Evolutionary conservation across 2,888 invertebrate species (phyloP), one percentile per base, ranked within the genome.

Genomic region (Hyalella azteca): DNA sequence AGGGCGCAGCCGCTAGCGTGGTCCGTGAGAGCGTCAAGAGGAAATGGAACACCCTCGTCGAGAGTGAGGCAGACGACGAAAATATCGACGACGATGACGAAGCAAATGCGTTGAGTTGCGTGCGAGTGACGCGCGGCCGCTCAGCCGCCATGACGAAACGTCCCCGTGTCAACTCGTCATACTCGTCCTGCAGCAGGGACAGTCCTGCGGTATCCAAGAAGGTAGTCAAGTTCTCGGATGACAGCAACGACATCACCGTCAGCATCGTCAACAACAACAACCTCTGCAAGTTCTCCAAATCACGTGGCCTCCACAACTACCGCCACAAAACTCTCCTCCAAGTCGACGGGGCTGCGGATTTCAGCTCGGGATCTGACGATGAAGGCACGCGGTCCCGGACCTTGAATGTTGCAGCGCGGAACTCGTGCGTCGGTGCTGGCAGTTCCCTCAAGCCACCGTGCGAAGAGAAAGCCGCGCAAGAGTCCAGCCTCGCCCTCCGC

Each of bases 311-410:
- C 29, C 84, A 82, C 54, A 79, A 80, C 19, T 82, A 81, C 54
- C 78, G 81, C 26, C 83, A 80, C 73, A 83, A 83, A 75, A 85
- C 82, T 81, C 88, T 91, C 66, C 86, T 90, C 11, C 91, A 91
- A 87, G 90, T 91, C 0, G 91, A 91, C 86, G 91, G 91, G 1
- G 88, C 89, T 60, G 89, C 88, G 66, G 90, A 91, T 87, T 87
- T 87, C 79, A 90, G 90, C 84, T 88, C 89, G 3, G 88, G 88
- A 36, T 88, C 88, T 40, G 86, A 86, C 77, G 80, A 85, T 15
- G 81, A 81, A 22, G 40, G 48, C 36, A 39, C 49, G 4, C 73
- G 66, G n/a, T 87, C 88, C 92, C 78, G 93, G 93, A 87, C 93
- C 93, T 19, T 91, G 19, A 36, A n/a, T 7, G 36, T 66, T 9